Evolutionary conservation across 1,140 invertebrate genomes (phyloP).

Genomic region (Diachasmimorpha longicaudata): DNA sequence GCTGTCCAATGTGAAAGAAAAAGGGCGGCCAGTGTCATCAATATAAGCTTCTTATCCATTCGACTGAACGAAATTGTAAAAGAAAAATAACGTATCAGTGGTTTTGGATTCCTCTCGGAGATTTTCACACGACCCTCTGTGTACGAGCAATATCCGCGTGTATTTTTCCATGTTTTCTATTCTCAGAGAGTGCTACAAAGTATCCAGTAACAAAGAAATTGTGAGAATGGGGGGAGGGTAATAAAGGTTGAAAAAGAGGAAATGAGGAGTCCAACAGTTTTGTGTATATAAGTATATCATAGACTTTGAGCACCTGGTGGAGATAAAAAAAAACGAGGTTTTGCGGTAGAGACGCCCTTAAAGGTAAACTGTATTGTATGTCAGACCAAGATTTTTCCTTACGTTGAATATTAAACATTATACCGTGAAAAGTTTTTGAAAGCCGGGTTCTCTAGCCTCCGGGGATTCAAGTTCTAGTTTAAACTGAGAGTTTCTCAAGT

Average conservation of each 20-base stretch:
- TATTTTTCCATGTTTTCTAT: conserved; percentile 14
- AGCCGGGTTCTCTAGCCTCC: conserved; percentile 9
- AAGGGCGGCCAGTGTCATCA: conserved; percentile 20
- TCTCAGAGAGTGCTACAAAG: conserved; percentile 16
- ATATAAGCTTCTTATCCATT: conserved; percentile 33
- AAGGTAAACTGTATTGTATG: background rate
- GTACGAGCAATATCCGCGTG: background rate
- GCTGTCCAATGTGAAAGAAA: conserved; percentile 32
- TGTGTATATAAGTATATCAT: no score
- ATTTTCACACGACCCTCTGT: conserved; percentile 31
- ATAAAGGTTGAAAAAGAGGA: background rate
- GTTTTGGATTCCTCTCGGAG: conserved; percentile 19
- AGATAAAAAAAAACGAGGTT: background rate
- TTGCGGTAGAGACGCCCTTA: background rate
- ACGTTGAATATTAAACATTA: conserved; percentile 34
- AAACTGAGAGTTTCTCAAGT: conserved; percentile 13
- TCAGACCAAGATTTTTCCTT: conserved; percentile 25
- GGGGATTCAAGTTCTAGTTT: conserved; percentile 30
- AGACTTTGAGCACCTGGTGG: background rate
- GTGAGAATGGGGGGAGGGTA: background rate
- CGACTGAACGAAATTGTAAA: conserved; percentile 34
- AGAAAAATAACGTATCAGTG: background rate
- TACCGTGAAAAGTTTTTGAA: conserved; percentile 24
- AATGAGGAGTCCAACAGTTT: background rate
- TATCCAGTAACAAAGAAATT: background rate